These are phyloP conservation scores for Dasysyrphus albostriatus DNA, from an alignment of 2,888 invertebrate species.

Conservation along the genomic window DNA sequence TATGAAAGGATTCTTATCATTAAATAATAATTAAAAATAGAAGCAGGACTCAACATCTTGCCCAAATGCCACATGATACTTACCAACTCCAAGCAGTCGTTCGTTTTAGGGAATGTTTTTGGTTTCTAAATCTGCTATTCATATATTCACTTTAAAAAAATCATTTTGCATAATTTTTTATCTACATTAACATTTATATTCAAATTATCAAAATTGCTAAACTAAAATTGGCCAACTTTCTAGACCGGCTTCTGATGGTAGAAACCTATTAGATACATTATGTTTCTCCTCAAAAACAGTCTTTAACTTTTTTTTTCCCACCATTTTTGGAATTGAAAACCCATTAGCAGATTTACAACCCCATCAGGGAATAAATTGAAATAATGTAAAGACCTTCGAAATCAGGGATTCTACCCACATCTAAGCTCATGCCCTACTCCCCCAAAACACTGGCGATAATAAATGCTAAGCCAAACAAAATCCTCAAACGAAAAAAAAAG, in stretches of 20 bases:
- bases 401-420: slow-evolving; percentile 3
- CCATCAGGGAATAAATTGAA: slow-evolving; percentile 41
- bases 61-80: no score
- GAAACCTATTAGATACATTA: neutral
- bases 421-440: neutral
- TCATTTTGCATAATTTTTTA: neutral
- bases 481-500: slow-evolving; percentile 8
- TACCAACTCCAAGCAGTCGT: no score
- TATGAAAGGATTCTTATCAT: neutral
- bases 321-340: slow-evolving; percentile 58
- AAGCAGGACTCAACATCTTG: neutral
- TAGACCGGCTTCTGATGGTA: neutral
- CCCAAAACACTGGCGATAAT: slow-evolving; percentile 26
- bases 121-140: no score
- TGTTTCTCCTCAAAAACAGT: neutral
- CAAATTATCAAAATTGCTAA: neutral
- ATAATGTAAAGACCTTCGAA: slow-evolving; percentile 29
- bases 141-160: neutral
- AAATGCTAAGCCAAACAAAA: slow-evolving; percentile 21
- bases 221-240: neutral
- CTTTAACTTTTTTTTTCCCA: neutral
- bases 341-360: slow-evolving; percentile 57
- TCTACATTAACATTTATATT: neutral
- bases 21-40: neutral
- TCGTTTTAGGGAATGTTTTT: no score